These are phyloP conservation scores for Oenanthe melanoleuca DNA, from an alignment of 2,113 vertebrate species.

Conservation along the genomic window DNA sequence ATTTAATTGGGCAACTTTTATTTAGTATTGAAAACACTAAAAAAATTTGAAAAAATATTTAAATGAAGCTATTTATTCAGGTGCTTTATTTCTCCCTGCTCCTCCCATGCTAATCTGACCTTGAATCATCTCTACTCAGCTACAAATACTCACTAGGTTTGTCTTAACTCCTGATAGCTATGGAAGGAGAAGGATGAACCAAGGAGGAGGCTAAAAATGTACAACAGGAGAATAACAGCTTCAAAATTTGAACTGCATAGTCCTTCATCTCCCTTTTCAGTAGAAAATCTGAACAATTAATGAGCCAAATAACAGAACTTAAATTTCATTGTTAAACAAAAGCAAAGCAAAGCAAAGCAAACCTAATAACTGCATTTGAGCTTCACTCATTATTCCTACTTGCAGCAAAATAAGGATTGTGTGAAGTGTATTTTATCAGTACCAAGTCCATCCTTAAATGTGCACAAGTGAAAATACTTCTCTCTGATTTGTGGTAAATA, in stretches of 20 bases:
- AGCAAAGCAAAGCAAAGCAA: rapidly evolving
- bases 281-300: not conserved
- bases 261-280: not conserved
- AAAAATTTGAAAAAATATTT: not conserved
- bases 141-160: not conserved
- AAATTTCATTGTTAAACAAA: not conserved
- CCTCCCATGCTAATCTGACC: not conserved
- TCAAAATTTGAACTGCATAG: not conserved
- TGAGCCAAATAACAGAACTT: not conserved
- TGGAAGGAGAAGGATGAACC: not conserved
- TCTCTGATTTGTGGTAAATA: not conserved
- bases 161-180: not conserved
- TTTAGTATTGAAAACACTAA: not conserved
- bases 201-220: not conserved
- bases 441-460: not conserved
- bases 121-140: not conserved
- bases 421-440: not conserved
- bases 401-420: not conserved
- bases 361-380: not conserved
- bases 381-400: not conserved
- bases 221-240: not conserved
- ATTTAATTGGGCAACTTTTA: not conserved
- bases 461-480: not conserved
- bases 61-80: not conserved
- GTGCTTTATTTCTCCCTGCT: not conserved